phyloP scores from a whole-genome alignment of 2,888 invertebrate species.

The Ophioninae sp. region DNA sequence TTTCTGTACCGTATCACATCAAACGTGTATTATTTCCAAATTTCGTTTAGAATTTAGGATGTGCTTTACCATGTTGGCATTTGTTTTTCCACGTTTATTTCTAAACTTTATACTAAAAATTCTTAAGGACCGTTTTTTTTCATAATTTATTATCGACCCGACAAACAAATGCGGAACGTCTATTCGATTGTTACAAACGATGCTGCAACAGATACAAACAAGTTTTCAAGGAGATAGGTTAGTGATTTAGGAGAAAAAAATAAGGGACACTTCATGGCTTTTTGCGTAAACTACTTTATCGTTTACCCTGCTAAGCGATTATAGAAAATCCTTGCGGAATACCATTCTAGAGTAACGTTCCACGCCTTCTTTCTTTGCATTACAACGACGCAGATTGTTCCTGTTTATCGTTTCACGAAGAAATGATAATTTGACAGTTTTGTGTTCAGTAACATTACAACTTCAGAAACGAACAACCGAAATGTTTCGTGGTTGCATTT shows the following conservation, averaged over 20 bases:
- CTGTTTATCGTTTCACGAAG: neutral
- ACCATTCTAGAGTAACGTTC: constrained; percentile 1
- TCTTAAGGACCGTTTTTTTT: constrained; percentile 18
- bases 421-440: constrained; percentile 26
- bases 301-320: constrained; percentile 38
- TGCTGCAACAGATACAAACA: constrained; percentile 38
- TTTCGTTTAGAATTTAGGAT: too few relatives aligned
- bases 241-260: constrained; percentile 24
- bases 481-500: constrained; percentile 4
- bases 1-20: too few relatives aligned
- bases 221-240: constrained; percentile 15
- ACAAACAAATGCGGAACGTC: constrained; percentile 9
- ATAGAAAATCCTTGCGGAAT: constrained; percentile 5
- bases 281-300: constrained; percentile 38
- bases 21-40: too few relatives aligned
- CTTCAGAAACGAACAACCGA: constrained; percentile 6
- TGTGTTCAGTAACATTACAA: constrained; percentile 10
- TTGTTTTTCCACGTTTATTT: constrained; percentile 61
- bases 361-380: constrained; percentile 11
- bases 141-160: neutral
- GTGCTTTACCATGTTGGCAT: constrained; percentile 60
- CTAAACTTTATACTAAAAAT: constrained; percentile 42
- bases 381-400: constrained; percentile 16
- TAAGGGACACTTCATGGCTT: constrained; percentile 2
- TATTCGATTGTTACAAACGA: constrained; percentile 34